Evolutionary conservation across 2,888 invertebrate species (phyloP), one percentile per base, ranked within the genome.

Genomic region (Stegophylla sp.): DNA sequence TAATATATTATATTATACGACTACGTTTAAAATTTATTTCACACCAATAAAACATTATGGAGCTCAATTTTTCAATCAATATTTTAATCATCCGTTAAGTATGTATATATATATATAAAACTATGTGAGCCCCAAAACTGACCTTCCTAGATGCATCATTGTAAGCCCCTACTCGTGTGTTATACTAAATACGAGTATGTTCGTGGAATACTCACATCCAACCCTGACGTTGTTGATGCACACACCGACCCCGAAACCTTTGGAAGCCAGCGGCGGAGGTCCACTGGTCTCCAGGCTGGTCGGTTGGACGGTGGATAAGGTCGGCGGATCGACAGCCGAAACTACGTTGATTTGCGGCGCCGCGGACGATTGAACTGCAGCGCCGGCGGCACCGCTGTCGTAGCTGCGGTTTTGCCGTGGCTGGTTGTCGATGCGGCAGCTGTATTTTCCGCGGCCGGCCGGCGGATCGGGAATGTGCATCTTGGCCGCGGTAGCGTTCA

Each of bases 401-500:
- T 26, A 7, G 45, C 20, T 3, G 48, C 53, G 20, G 20, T 15
- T 23, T 20, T 73, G 84, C 81, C 66, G 56, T 45, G 20, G 51
- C 43, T 26, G 10, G 13, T 84, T 86, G 82, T 84, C 71, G 84
- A 87, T 84, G 86, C 87, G 85, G 85, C 92, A 92, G 83, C 88
- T 89, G 84, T 90, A 91, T 83, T 88, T 87, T 82, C 86, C 87
- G 12, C 87, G 85, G 81, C 89, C 88, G 82, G 89, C 89, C 26
- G 89, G 87, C 75, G 90, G 90, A 82, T 88, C 87, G 82, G 88
- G 87, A 15, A 90, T 88, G 84, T 87, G 88, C 83, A 92, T 85
- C 83, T 87, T 87, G 83, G 91, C 89, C 13, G 91, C 90, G 3
- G 92, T 91, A 26, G 87, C 87, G 85, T 93, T 92, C 45, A 92